Conservation (phyloP, 2,888 invertebrate species). For the Stenichneumon culpator region DNA sequence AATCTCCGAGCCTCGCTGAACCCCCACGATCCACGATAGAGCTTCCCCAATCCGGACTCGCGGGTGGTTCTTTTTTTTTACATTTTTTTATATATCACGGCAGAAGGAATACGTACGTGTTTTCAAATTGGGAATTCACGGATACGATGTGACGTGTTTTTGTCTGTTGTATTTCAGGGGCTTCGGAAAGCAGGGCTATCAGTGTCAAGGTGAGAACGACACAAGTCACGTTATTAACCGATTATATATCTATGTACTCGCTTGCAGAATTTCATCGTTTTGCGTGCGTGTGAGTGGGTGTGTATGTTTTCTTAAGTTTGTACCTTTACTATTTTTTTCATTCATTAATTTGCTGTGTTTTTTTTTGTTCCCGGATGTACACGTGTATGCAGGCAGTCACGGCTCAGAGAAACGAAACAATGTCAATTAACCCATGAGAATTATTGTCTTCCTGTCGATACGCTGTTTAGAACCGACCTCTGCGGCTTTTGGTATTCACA, state of each 20-base stretch:
- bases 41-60: not conserved
- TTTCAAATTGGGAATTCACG: conserved; percentile 81
- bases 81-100: conserved; percentile 73
- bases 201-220: conserved; percentile 95
- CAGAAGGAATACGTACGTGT: conserved; percentile 81
- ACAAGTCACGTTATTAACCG: conserved; percentile 85
- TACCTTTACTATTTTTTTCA: conserved; percentile 18
- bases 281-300: conserved; percentile 67
- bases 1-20: conserved; percentile 39
- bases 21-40: conserved; percentile 19
- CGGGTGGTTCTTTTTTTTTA: not conserved
- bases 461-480: conserved; percentile 44
- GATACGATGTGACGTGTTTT: conserved; percentile 84
- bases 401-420: conserved; percentile 34
- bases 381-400: conserved; percentile 60
- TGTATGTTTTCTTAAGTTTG: conserved; percentile 28
- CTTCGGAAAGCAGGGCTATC: conserved; percentile 98
- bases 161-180: conserved; percentile 92
- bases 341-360: conserved; percentile 15
- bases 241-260: conserved; percentile 75
- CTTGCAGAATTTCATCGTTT: conserved; percentile 78
- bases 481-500: conserved; percentile 29
- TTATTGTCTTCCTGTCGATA: conserved; percentile 50
- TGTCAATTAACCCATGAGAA: conserved; percentile 20
- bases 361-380: not conserved